Conservation (phyloP, 2,888 invertebrate genomes). For the Tanypteryx hageni region DNA sequence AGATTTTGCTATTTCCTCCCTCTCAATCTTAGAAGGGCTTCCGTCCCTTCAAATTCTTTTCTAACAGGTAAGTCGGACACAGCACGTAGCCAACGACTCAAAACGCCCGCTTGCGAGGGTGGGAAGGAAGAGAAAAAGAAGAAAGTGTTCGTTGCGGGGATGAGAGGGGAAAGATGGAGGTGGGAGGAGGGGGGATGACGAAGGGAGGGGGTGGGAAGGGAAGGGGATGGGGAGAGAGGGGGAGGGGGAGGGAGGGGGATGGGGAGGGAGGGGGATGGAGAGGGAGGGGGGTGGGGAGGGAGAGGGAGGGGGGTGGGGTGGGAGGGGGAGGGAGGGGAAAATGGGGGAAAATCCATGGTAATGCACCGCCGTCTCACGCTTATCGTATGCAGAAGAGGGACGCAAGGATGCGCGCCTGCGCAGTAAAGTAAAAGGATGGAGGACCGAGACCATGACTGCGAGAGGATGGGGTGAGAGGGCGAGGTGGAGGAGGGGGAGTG, state of each 20-base stretch:
- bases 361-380: conserved; percentile 40
- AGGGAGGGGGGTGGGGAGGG: background rate
- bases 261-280: background rate
- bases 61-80: conserved; percentile 18
- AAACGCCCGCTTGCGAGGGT: conserved; percentile 14
- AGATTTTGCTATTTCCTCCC: background rate
- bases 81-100: background rate
- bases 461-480: background rate
- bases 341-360: background rate
- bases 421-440: background rate
- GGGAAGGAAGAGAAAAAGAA: background rate
- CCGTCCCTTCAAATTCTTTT: background rate
- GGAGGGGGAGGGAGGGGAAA: background rate
- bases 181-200: background rate
- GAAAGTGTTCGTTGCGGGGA: background rate
- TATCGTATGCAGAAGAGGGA: conserved; percentile 34
- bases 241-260: background rate
- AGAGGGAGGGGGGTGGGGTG: too few species aligned
- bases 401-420: background rate
- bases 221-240: background rate
- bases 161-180: background rate
- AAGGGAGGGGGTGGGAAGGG: background rate
- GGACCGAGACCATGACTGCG: background rate
- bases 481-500: background rate
- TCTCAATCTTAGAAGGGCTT: background rate